Conservation (phyloP, 2,888 invertebrate species). For the Thymelicus lineola region DNA sequence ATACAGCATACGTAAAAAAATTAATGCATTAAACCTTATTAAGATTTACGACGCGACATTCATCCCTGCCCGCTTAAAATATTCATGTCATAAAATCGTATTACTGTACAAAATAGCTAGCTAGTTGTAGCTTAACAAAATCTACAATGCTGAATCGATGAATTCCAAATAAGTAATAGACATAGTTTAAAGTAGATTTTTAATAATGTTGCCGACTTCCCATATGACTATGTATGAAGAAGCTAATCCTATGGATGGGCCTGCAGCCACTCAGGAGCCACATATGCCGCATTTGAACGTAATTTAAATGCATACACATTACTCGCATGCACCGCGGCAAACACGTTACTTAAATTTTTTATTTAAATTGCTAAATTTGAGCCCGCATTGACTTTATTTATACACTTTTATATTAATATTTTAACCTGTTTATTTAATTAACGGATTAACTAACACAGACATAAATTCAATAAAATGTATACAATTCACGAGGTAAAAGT, state of each 20-base stretch:
- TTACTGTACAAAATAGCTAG: not conserved
- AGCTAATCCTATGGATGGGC: conserved; percentile 48
- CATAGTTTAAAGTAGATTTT: conserved; percentile 1
- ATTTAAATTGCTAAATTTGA: conserved; percentile 60
- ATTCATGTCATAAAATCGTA: not conserved
- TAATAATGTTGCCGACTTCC: conserved; percentile 5
- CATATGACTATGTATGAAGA: conserved; percentile 36
- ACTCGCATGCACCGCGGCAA: conserved; percentile 58
- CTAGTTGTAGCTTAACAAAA: not conserved
- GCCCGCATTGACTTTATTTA: conserved; percentile 24
- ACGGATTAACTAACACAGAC: not conserved
- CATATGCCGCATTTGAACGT: conserved; percentile 67
- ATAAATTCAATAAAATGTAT: conserved; percentile 4
- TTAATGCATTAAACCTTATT: not conserved
- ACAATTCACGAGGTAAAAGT: not conserved
- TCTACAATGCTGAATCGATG: not conserved
- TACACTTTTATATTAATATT: not conserved
- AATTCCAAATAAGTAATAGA: not conserved
- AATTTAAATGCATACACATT: conserved; percentile 78
- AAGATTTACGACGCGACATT: not conserved
- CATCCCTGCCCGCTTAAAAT: not conserved
- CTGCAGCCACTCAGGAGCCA: conserved; percentile 46
- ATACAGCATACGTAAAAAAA: not conserved
- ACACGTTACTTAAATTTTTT: conserved; percentile 66
- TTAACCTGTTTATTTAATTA: conserved; percentile 2